Evolutionary conservation across 2,797 vertebrate species (phyloP).

Genomic region (Poecilia picta): DNA sequence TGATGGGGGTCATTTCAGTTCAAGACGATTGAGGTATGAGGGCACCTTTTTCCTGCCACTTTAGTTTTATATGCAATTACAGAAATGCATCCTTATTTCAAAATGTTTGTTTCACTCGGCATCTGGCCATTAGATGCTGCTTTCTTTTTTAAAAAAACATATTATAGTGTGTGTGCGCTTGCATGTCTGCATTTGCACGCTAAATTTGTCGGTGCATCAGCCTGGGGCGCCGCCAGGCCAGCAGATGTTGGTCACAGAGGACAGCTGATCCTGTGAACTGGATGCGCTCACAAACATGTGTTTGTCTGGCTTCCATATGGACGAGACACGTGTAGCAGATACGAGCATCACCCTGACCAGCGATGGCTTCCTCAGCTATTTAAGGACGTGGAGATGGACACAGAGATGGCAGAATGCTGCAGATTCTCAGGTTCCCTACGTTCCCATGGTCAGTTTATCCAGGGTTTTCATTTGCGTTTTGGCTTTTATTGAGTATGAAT

Average conservation of each 20-base stretch:
- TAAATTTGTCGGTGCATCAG: conserved; percentile 34
- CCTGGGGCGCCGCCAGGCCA: conserved; percentile 60
- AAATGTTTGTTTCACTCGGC: conserved; percentile 53
- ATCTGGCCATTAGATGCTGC: conserved; percentile 56
- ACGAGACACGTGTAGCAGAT: conserved; percentile 59
- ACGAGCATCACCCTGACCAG: conserved; percentile 35
- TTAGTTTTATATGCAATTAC: conserved; percentile 64
- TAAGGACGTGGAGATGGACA: background rate
- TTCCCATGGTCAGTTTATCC: background rate
- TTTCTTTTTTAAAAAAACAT: conserved; percentile 3
- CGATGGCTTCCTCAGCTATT: conserved; percentile 22
- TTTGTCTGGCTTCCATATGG: conserved; percentile 73
- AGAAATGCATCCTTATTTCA: conserved; percentile 49
- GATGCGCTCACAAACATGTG: conserved; percentile 69
- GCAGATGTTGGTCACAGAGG: conserved; percentile 79
- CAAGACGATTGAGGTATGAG: conserved; percentile 55
- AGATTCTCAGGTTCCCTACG: background rate
- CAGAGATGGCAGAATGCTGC: background rate
- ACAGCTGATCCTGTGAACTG: conserved; percentile 77
- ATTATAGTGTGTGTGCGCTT: background rate
- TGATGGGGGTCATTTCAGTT: conserved; percentile 63
- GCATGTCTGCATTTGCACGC: conserved; percentile 41
- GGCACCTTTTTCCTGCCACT: conserved; percentile 66
- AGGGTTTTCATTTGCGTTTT: background rate
- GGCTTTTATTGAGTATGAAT: background rate